These are phyloP conservation scores for Hyaena hyaena DNA, from an alignment of 2,113 vertebrate genomes.

Conservation along the genomic window DNA sequence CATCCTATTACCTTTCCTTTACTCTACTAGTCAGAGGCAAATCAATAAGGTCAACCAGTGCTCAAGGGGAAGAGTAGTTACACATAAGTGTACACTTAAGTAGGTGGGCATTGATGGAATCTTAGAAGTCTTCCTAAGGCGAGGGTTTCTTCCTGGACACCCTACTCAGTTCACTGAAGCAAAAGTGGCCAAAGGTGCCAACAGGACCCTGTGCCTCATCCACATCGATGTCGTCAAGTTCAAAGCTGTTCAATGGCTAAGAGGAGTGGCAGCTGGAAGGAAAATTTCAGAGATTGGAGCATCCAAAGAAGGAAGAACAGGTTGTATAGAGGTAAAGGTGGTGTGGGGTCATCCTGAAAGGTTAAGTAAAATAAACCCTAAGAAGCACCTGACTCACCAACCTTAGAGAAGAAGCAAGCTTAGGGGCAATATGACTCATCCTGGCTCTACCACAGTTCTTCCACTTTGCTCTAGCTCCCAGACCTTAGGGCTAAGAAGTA, in stretches of 20 bases:
- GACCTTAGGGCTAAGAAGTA: background rate
- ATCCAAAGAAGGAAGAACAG: slow-evolving; percentile 93
- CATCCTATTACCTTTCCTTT: background rate
- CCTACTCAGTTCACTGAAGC: slow-evolving; percentile 89
- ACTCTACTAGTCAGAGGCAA: background rate
- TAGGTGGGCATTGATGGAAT: background rate
- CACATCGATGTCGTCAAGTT: slow-evolving; percentile 88
- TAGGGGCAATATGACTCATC: background rate
- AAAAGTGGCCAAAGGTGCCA: slow-evolving; percentile 90
- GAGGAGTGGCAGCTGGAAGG: slow-evolving; percentile 89
- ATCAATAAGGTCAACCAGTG: background rate
- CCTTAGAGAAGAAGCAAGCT: slow-evolving; percentile 82
- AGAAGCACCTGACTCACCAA: slow-evolving; percentile 88
- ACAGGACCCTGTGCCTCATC: slow-evolving; percentile 85
- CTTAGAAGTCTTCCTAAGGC: background rate
- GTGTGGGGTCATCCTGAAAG: slow-evolving; percentile 90
- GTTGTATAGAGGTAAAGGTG: slow-evolving; percentile 85
- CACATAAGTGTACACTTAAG: background rate
- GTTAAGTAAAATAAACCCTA: slow-evolving; percentile 93
- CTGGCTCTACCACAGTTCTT: background rate
- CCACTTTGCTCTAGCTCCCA: background rate
- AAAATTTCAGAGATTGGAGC: slow-evolving; percentile 93
- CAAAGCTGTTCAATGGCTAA: slow-evolving; percentile 89
- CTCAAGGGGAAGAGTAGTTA: background rate
- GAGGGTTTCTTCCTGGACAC: slow-evolving; percentile 85